These are phyloP conservation scores for Xiphydria camelus DNA, from an alignment of 2,888 invertebrate species.

Conservation along the genomic window DNA sequence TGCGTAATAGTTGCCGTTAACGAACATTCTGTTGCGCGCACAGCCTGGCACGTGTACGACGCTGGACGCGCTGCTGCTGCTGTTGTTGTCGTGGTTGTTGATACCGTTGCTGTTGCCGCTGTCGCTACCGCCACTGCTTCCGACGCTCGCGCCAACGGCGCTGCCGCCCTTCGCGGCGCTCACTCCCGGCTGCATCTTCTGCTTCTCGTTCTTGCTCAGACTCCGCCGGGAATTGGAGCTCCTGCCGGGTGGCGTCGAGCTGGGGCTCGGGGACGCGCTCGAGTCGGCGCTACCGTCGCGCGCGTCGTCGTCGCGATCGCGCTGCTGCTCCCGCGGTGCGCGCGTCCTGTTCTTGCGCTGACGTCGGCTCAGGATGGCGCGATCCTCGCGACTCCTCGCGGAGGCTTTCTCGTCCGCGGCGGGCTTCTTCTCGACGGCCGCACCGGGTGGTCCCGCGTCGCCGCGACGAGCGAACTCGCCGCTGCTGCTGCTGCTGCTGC, in stretches of 20 bases:
- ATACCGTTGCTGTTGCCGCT: background rate
- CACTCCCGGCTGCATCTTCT: no score
- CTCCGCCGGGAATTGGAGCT: constrained; percentile 13
- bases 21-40: background rate
- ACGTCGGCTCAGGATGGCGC: constrained; percentile 60
- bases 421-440: background rate
- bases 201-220: no score
- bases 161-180: background rate
- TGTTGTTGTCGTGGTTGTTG: background rate
- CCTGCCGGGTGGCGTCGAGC: constrained; percentile 17
- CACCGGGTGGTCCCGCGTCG: constrained; percentile 1
- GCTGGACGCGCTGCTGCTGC: background rate
- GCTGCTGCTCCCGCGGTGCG: constrained; percentile 32
- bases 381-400: constrained; percentile 38
- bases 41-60: background rate
- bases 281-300: constrained; percentile 28
- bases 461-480: constrained; percentile 46
- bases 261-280: constrained; percentile 14
- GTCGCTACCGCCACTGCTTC: constrained; percentile 9
- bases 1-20: constrained; percentile 32
- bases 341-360: constrained; percentile 61
- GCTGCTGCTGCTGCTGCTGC: constrained; percentile 43
- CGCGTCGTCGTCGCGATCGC: constrained; percentile 23
- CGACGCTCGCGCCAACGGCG: constrained; percentile 8
- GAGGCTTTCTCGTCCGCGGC: constrained; percentile 8